Conservation (phyloP, 2,113 vertebrate species). For the Psilopsiagon aurifrons region DNA sequence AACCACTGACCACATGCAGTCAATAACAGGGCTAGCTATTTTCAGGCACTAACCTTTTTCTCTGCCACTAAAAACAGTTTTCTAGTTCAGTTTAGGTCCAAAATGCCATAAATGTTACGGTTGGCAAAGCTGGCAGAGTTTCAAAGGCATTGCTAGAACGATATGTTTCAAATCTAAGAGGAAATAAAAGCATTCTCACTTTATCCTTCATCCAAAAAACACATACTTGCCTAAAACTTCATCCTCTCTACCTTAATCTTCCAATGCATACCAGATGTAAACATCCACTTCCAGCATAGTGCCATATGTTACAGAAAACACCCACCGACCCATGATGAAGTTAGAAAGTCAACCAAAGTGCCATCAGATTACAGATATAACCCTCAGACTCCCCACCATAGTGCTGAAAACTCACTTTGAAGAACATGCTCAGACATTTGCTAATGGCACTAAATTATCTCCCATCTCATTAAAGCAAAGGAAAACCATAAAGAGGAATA, state of each 20-base stretch:
- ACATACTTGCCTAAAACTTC: constrained; percentile 52
- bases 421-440: constrained; percentile 24
- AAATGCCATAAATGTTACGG: constrained; percentile 57
- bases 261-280: constrained; percentile 57
- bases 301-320: constrained; percentile 52
- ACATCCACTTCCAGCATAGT: constrained; percentile 36
- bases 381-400: background rate
- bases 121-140: constrained; percentile 64
- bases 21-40: constrained; percentile 72
- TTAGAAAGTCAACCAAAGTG: background rate
- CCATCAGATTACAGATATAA: background rate
- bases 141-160: constrained; percentile 68
- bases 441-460: constrained; percentile 31
- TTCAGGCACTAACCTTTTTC: constrained; percentile 74
- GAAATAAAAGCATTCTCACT: constrained; percentile 65
- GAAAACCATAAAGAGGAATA: constrained; percentile 20
- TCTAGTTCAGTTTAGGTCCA: constrained; percentile 64
- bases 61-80: constrained; percentile 72
- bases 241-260: constrained; percentile 61
- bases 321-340: background rate
- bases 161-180: constrained; percentile 66
- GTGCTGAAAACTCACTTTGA: background rate
- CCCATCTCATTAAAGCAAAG: constrained; percentile 21
- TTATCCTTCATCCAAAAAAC: constrained; percentile 64
- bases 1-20: constrained; percentile 73